Conservation (phyloP, 2,113 vertebrate genomes). For the Cynopterus brachyotis region DNA sequence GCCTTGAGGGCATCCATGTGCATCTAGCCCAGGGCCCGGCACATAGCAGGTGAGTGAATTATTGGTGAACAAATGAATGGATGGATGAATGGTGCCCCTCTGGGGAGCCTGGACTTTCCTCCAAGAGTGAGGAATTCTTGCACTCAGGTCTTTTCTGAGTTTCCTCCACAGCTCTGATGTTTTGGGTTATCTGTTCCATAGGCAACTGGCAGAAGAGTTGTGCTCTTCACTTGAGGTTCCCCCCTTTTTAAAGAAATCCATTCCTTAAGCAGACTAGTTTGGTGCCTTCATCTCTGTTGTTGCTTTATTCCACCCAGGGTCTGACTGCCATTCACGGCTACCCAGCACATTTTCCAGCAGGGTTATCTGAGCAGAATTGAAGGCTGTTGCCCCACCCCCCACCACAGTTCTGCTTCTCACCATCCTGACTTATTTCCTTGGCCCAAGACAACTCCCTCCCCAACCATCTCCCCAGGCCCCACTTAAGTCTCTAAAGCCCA, state of each 20-base stretch:
- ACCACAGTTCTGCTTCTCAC: background rate
- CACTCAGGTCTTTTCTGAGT: background rate
- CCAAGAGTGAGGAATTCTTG: background rate
- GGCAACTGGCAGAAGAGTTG: background rate
- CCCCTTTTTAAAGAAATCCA: background rate
- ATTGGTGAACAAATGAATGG: background rate
- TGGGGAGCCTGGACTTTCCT: background rate
- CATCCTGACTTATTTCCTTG: constrained; percentile 1
- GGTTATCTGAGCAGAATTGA: background rate
- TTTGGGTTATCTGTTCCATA: background rate
- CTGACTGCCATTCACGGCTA: background rate
- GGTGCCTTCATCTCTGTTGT: background rate
- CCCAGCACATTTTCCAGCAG: background rate
- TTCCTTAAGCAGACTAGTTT: background rate
- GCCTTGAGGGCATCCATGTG: background rate
- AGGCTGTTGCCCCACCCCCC: background rate
- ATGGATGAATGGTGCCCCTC: background rate
- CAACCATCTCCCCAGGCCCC: background rate
- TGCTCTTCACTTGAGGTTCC: background rate
- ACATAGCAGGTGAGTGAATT: background rate
- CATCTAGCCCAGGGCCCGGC: background rate
- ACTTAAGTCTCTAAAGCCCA: constrained; percentile 4
- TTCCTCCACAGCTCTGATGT: background rate
- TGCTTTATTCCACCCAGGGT: background rate
- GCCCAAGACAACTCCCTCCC: background rate